Percentiles rank a stretch among this genome's conserved stretches.
Conservation (phyloP, 64 coral and sea anemone species). For the Pocillopora damicornis region DNA sequence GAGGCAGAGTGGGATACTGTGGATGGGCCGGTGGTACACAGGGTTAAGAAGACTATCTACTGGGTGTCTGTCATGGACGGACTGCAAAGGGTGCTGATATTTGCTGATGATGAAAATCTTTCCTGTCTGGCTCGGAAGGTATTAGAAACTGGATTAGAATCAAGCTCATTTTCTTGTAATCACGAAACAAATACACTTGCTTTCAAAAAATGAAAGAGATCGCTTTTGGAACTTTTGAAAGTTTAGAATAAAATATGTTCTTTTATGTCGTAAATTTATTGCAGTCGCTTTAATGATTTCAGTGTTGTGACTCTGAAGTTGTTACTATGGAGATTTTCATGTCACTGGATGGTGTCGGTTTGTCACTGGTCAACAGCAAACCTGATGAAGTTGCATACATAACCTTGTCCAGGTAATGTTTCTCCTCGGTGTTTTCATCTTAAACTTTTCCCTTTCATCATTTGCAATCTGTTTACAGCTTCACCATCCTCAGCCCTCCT, state of each 20-base stretch:
- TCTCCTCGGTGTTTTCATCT: too few species aligned
- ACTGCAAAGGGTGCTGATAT: constrained; percentile 74
- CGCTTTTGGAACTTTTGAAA: not conserved
- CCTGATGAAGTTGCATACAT: constrained; percentile 86
- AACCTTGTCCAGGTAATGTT: constrained; percentile 66
- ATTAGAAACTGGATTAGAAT: not conserved
- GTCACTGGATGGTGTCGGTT: constrained; percentile 90
- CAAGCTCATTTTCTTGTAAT: too few species aligned
- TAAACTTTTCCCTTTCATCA: not conserved
- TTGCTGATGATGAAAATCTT: constrained; percentile 66
- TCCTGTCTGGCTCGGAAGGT: constrained; percentile 66
- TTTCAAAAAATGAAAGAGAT: too few species aligned
- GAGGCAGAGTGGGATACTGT: constrained; percentile 46
- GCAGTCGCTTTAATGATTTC: not conserved
- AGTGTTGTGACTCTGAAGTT: constrained; percentile 82
- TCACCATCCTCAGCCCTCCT: too few species aligned
- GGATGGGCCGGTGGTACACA: constrained; percentile 43
- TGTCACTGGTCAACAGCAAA: constrained; percentile 87
- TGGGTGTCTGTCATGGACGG: constrained; percentile 83
- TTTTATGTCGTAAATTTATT: not conserved
- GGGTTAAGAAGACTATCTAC: constrained; percentile 63
- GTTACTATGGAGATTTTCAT: constrained; percentile 73
- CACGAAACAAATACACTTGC: too few species aligned
- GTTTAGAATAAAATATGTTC: not conserved
- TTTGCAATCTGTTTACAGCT: too few species aligned